phyloP scores from a whole-genome alignment of 2,797 vertebrate genomes.

The Coreius guichenoti region DNA sequence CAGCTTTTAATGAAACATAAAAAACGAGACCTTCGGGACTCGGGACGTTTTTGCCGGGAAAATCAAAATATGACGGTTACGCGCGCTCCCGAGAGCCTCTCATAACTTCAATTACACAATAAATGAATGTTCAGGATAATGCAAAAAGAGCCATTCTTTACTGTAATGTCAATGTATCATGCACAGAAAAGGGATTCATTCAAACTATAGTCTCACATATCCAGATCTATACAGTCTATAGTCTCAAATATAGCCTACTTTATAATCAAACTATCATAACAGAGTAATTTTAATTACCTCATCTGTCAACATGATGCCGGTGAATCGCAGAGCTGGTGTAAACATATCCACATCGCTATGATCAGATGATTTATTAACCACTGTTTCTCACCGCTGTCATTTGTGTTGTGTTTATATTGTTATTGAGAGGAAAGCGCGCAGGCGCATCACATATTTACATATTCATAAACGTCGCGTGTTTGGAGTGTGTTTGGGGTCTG shows the following conservation, averaged over 20 bases:
- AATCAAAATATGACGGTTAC: background rate
- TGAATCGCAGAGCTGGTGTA: no score
- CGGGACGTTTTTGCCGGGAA: background rate
- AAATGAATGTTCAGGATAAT: background rate
- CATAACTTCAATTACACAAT: background rate
- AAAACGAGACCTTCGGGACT: background rate
- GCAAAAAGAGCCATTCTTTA: background rate
- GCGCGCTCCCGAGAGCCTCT: background rate
- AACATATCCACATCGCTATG: background rate
- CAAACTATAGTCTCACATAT: no score
- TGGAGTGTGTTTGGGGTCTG: background rate
- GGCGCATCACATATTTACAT: no score
- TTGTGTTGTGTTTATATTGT: background rate
- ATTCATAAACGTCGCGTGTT: background rate
- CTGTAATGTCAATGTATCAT: background rate
- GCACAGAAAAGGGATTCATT: no score
- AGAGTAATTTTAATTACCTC: no score
- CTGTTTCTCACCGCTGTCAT: background rate
- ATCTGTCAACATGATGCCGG: no score
- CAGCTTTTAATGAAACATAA: background rate
- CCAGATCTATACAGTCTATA: background rate
- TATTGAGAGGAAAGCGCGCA: background rate
- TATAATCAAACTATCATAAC: background rate
- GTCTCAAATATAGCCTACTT: no score
- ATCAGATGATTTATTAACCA: background rate